Conservation (phyloP, 2,113 vertebrate genomes). For the Callionymus lyra region DNA sequence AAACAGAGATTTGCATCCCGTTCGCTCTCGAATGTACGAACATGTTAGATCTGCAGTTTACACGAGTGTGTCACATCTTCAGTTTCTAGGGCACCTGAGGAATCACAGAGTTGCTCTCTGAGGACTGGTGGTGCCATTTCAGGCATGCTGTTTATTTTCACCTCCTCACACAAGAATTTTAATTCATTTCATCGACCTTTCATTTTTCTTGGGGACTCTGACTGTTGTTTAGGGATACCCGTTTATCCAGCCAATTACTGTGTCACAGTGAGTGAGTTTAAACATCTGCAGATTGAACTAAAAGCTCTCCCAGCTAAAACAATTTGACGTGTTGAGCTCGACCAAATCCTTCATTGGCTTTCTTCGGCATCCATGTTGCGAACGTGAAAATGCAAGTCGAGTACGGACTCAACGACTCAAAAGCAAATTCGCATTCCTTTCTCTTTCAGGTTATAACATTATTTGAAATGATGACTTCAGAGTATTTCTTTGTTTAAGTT, state of each 20-base stretch:
- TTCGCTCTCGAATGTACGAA: too few relatives aligned
- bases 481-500: slow-evolving; percentile 90
- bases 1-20: too few relatives aligned
- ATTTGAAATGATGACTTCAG: slow-evolving; percentile 70
- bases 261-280: slow-evolving; percentile 87
- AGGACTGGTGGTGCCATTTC: slow-evolving; percentile 84
- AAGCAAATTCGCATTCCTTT: not conserved
- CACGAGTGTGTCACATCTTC: slow-evolving; percentile 18
- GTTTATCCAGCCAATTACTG: slow-evolving; percentile 74
- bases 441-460: not conserved
- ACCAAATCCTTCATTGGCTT: not conserved
- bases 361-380: too few relatives aligned
- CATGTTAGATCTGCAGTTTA: too few relatives aligned
- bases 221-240: slow-evolving; percentile 87
- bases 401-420: too few relatives aligned
- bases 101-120: slow-evolving; percentile 80
- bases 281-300: slow-evolving; percentile 75
- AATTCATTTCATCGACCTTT: slow-evolving; percentile 79
- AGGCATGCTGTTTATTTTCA: slow-evolving; percentile 98
- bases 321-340: not conserved
- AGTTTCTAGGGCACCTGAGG: slow-evolving; percentile 69
- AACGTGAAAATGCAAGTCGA: too few relatives aligned
- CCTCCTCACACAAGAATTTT: slow-evolving; percentile 93
- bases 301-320: slow-evolving; percentile 48
- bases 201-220: slow-evolving; percentile 60